Evolutionary conservation across 2,797 vertebrate genomes (phyloP).

Genomic region (Lacerta agilis): DNA sequence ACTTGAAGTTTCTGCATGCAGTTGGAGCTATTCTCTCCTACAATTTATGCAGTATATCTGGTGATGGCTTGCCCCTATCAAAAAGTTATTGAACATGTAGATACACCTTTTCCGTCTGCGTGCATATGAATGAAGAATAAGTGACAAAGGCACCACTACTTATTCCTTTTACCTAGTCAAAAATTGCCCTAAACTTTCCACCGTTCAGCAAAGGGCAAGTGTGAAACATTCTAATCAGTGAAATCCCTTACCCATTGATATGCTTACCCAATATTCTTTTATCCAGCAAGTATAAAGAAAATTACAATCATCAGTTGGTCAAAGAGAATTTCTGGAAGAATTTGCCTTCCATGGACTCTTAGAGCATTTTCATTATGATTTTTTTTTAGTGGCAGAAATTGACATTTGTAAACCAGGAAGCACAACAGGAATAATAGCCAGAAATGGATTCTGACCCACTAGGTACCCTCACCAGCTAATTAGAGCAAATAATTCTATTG

Average conservation of each 20-base stretch:
- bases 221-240: not conserved
- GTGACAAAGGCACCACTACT: not conserved
- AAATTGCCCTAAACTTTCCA: not conserved
- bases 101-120: no score
- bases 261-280: not conserved
- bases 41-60: no score
- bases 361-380: conserved; percentile 47
- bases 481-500: conserved; percentile 63
- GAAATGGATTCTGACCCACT: conserved; percentile 59
- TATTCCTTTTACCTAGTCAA: not conserved
- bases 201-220: not conserved
- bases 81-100: no score
- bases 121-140: not conserved
- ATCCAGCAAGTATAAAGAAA: conserved; percentile 14
- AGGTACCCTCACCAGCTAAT: conserved; percentile 70
- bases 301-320: conserved; percentile 14
- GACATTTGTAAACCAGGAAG: conserved; percentile 50
- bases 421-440: conserved; percentile 61
- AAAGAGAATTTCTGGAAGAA: conserved; percentile 42
- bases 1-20: no score
- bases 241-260: not conserved
- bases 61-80: no score
- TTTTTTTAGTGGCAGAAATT: conserved; percentile 53
- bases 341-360: conserved; percentile 36
- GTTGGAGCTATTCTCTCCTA: no score